Percentiles rank a stretch among this genome's conserved stretches.
Conservation (phyloP, 2,113 vertebrate species). For the Mormoops blainvillei region DNA sequence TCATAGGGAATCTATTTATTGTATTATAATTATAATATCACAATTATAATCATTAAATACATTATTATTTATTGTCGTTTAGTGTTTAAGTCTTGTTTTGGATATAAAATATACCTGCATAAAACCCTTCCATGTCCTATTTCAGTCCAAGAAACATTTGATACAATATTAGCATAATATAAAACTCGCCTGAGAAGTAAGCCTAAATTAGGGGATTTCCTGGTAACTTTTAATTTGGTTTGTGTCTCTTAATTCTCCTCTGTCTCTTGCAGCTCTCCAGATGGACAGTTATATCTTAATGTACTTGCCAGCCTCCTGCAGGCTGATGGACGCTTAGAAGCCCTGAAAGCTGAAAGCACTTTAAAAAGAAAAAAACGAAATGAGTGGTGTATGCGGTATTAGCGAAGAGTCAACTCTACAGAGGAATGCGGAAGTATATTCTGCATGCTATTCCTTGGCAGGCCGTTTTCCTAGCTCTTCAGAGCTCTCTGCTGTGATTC, state of each 20-base stretch:
- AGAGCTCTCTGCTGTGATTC: background rate
- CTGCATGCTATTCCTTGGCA: background rate
- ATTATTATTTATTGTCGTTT: background rate
- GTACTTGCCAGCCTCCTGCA: background rate
- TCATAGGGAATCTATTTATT: background rate
- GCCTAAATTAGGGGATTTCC: background rate
- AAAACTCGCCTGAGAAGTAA: background rate
- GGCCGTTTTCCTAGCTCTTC: background rate
- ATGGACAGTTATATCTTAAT: background rate
- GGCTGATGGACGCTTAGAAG: background rate
- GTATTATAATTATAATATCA: background rate
- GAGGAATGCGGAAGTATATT: background rate
- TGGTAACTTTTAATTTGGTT: background rate
- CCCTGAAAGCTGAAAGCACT: background rate
- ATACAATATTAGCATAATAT: background rate
- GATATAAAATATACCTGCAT: background rate
- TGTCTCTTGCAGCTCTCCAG: background rate
- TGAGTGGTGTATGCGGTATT: background rate
- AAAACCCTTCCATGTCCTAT: background rate
- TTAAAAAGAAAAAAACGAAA: background rate
- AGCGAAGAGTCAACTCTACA: background rate
- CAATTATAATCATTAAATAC: background rate
- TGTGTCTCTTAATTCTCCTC: background rate
- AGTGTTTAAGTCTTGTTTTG: background rate
- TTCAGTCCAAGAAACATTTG: background rate